Conservation (phyloP, 2,888 invertebrate genomes). For the Drosophila stalkeri region DNA sequence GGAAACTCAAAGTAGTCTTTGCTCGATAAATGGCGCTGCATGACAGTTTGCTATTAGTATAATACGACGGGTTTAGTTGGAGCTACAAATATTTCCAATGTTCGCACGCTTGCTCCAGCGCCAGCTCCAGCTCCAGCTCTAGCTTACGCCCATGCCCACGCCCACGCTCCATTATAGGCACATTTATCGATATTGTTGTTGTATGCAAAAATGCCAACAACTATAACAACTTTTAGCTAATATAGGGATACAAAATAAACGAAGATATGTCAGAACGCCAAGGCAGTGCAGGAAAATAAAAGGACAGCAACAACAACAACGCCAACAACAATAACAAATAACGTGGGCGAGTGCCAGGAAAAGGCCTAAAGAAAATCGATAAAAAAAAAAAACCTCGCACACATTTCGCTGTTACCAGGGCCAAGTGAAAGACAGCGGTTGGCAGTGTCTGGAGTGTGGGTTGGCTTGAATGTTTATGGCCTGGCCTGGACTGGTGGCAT, state of each 20-base stretch:
- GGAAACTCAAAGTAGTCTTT: background rate
- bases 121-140: background rate
- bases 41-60: constrained; percentile 2
- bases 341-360: constrained; percentile 54
- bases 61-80: background rate
- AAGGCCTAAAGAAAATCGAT: constrained; percentile 67
- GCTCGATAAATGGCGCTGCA: constrained; percentile 1
- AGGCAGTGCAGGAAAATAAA: constrained; percentile 51
- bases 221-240: constrained; percentile 47
- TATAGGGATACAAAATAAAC: constrained; percentile 53
- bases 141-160: background rate
- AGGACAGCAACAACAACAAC: background rate
- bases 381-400: constrained; percentile 60
- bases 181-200: constrained; percentile 54
- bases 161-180: constrained; percentile 3
- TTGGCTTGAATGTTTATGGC: constrained; percentile 59
- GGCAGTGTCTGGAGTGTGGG: constrained; percentile 1
- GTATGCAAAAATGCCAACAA: constrained; percentile 43
- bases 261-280: constrained; percentile 33
- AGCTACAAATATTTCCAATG: constrained; percentile 6
- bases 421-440: constrained; percentile 25
- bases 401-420: constrained; percentile 45
- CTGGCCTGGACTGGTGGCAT: constrained; percentile 43
- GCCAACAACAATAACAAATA: constrained; percentile 57
- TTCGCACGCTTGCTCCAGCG: background rate